These are phyloP conservation scores for Omphaloscelis lunosa DNA, from an alignment of 2,888 invertebrate species.

Conservation along the genomic window DNA sequence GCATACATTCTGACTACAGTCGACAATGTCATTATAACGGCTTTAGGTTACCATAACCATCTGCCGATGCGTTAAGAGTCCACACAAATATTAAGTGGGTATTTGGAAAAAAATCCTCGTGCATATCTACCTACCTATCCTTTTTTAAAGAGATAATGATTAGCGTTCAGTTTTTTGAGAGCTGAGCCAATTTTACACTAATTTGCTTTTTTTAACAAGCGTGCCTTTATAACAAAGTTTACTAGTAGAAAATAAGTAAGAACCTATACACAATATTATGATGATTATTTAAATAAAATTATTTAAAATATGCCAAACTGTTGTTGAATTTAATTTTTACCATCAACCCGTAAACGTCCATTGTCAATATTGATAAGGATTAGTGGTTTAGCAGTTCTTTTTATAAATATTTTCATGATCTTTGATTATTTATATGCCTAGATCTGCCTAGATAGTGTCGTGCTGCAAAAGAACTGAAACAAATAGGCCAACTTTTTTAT, in stretches of 20 bases:
- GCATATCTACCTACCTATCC: background rate
- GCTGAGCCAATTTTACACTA: background rate
- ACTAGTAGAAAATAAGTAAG: background rate
- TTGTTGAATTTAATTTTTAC: slow-evolving; percentile 9
- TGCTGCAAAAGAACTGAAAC: too few species aligned
- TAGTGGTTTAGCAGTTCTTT: background rate
- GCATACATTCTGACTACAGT: slow-evolving; percentile 78
- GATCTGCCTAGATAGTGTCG: too few species aligned
- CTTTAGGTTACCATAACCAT: slow-evolving; percentile 75
- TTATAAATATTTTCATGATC: too few species aligned
- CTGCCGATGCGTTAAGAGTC: slow-evolving; percentile 40
- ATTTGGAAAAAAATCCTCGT: background rate
- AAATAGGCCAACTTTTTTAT: too few species aligned
- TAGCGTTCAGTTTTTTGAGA: background rate
- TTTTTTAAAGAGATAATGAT: background rate
- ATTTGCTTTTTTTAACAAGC: background rate
- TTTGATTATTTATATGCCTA: too few species aligned
- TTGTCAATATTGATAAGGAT: background rate
- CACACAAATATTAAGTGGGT: background rate
- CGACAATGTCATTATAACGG: slow-evolving; percentile 71
- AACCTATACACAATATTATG: background rate
- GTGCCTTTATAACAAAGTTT: slow-evolving; percentile 37
- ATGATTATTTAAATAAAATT: slow-evolving; percentile 11
- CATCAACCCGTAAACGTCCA: background rate
- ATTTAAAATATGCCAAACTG: background rate